phyloP scores from a whole-genome alignment of 2,888 invertebrate genomes.

The Poecilobothrus nobilitatus region DNA sequence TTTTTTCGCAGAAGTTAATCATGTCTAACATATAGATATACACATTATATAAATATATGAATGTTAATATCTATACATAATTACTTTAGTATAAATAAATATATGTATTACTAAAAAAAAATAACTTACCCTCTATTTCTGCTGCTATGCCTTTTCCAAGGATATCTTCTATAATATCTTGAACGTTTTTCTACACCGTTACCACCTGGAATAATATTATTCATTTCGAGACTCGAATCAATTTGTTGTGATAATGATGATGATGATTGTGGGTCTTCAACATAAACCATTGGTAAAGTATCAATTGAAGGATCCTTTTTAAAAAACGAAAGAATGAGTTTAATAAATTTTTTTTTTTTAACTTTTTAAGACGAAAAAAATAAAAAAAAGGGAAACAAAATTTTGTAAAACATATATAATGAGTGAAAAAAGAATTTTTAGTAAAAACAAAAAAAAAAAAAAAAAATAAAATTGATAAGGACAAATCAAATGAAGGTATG shows the following conservation, averaged over 20 bases:
- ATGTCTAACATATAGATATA: neutral
- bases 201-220: conserved; percentile 21
- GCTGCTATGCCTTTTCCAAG: conserved; percentile 54
- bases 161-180: conserved; percentile 53
- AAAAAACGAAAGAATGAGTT: neutral
- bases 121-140: conserved; percentile 39
- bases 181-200: conserved; percentile 44
- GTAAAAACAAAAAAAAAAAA: too few species aligned
- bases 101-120: neutral
- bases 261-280: conserved; percentile 34
- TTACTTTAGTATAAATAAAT: neutral
- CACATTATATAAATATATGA: too few species aligned
- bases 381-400: conserved; percentile 7
- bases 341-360: neutral
- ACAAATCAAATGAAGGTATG: too few species aligned
- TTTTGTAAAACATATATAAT: too few species aligned
- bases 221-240: conserved; percentile 22
- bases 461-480: too few species aligned
- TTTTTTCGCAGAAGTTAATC: neutral
- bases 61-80: too few species aligned
- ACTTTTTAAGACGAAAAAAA: too few species aligned
- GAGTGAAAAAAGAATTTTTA: too few species aligned
- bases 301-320: conserved; percentile 38
- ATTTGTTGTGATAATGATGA: neutral
- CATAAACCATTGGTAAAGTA: conserved; percentile 39